Base-by-base conservation (phyloP, 2,888 invertebrate species). In the Nomada hirtipes region DNA sequence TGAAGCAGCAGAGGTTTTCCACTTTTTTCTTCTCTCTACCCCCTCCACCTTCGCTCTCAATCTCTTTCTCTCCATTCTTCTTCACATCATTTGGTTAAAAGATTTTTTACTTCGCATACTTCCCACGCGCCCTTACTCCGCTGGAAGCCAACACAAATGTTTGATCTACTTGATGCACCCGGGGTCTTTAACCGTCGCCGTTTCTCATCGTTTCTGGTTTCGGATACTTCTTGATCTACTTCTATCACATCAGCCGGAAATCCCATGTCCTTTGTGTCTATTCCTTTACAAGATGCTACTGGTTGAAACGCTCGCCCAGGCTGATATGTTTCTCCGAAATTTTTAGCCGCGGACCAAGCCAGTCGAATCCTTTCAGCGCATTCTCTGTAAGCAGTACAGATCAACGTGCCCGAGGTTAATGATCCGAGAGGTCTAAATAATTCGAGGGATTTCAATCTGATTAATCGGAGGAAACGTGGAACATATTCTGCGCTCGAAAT, bases 81-180 rank as follows among this genome's bases (percentile, higher is more conserved):
- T 70, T 78, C 67, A 47, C 74, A n/a, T 82, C 86, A 87, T 87
- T 77, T 86, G 76, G 82, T 76, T 85, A 74, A 85, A 82, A 86
- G 87, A 84, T 76, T 80, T 72, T 80, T 79, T 64, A 20, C 23
- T 20, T 52, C 20, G 52, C 53, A 13, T 50, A 7, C n/a, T 50
- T 47, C 53, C 18, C 78, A 44, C 59, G 36, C 52, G 23, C 9
- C 72, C 47, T 61, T 44, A 23, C 52, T 23, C n/a, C 29, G 53
- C 23, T 15, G 47, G 36, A 52, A 75, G 77, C 72, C 76, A 53
- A 77, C 82, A 75, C 85, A 79, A 82, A 84, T 77, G 77, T 86
- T 86, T 86, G 86, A 86, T 86, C 87, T 85, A 76, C 59, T 85
- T 85, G 86, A 86, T 86, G 87, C 87, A 82, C 29, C 57, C 63